Evolutionary conservation across 2,888 invertebrate species (phyloP), one percentile per base, ranked within the genome.

Genomic region (Rambutsinella grinnellia): DNA sequence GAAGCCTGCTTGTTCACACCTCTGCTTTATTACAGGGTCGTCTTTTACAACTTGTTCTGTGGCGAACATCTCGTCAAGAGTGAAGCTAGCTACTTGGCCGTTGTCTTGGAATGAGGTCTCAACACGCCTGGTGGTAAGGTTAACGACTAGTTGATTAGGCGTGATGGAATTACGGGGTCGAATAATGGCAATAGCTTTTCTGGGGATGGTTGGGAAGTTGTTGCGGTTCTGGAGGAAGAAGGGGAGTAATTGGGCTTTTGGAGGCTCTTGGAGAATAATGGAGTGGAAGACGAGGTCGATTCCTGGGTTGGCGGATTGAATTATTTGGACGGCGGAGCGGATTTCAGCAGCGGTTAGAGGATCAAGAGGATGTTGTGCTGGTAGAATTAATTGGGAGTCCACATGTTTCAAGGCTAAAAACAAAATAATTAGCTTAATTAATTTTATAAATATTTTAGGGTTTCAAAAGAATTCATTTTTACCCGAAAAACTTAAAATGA

Each of bases 201-300:
- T 74, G 6, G 76, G 19, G 2, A 54, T 61, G 15, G 66, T 28
- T 3, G 21, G 23, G 0, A 51, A 19, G n/a, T 44, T 19, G 3
- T 10, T 8, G 8, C 23, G 15, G 24, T 57, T 24, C 13, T 21
- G 57, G 23, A 10, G 15, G 5, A 10, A 57, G 24, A 8, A 21
- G 5, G 3, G 61, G 8, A 77, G 26, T 3, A 56, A 19, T 1
- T 53, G 24, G 8, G 62, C 17, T 17, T 79, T 79, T n/a, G 56
- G 47, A 3, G 79, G 79, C 24, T 79, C 79, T 21, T 56, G 15
- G 10, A 79, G 47, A 13, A 21, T 27, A 26, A 79, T 77, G 3
- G 72, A 77, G 58, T 77, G 76, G 57, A 77, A 79, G 24, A 72
- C 68, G 36, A 56, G 68, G 23, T 47, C 60, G 26, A 60, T 46